phyloP scores from a whole-genome alignment of 2,797 vertebrate genomes.

The Adrianichthys oophorus region DNA sequence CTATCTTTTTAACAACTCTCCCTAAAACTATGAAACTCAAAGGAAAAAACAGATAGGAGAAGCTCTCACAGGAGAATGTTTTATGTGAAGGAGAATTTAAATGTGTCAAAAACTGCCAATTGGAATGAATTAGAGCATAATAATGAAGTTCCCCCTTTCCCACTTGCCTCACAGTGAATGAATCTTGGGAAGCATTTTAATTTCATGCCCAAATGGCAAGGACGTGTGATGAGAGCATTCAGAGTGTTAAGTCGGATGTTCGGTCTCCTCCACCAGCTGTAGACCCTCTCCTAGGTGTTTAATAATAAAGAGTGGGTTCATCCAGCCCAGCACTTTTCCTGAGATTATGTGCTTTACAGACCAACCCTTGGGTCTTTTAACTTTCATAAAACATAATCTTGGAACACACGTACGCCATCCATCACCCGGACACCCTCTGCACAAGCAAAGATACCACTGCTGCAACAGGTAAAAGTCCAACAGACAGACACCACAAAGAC shows the following conservation, averaged over 20 bases:
- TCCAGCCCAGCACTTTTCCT: constrained; percentile 66
- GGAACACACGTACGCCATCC: constrained; percentile 69
- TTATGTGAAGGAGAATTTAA: constrained; percentile 50
- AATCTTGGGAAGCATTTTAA: constrained; percentile 61
- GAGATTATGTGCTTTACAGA: constrained; percentile 76
- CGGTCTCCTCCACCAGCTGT: constrained; percentile 52
- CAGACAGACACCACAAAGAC: constrained; percentile 42
- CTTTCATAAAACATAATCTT: constrained; percentile 76
- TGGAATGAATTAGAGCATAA: constrained; percentile 33
- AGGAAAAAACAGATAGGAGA: constrained; percentile 28
- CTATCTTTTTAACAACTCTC: constrained; percentile 53
- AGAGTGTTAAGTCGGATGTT: constrained; percentile 61
- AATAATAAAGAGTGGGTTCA: constrained; percentile 77
- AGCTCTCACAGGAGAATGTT: constrained; percentile 24
- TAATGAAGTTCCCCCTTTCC: constrained; percentile 33
- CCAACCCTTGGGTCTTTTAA: constrained; percentile 72
- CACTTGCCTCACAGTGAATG: constrained; percentile 34
- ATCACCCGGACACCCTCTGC: constrained; percentile 60
- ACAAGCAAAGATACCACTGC: constrained; percentile 41
- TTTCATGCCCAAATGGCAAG: constrained; percentile 69
- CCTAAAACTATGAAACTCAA: constrained; percentile 50
- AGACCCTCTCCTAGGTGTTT: constrained; percentile 76
- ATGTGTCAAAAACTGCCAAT: constrained; percentile 28
- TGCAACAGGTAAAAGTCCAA: constrained; percentile 53
- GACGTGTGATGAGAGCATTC: constrained; percentile 55